Evolutionary conservation across 2,888 invertebrate species (phyloP).

Genomic region (Minunthozetes semirufus): DNA sequence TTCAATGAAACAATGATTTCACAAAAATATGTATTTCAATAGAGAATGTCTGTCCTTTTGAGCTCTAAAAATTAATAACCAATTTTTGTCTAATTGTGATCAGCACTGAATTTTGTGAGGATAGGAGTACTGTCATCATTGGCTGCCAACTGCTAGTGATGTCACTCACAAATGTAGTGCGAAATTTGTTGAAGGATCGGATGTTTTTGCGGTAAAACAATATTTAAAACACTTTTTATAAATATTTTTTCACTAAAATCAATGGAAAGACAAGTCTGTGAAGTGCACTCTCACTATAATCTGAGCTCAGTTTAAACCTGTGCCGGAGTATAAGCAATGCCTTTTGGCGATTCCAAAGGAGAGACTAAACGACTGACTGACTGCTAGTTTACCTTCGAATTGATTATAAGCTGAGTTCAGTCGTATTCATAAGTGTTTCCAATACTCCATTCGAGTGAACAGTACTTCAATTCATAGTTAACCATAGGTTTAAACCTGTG

Average conservation of each 20-base stretch:
- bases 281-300: too few species aligned
- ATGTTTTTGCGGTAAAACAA: too few species aligned
- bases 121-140: too few species aligned
- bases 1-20: not conserved
- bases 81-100: too few species aligned
- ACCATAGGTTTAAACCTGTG: too few species aligned
- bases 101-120: too few species aligned
- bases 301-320: not conserved
- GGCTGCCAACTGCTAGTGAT: too few species aligned
- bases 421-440: not conserved
- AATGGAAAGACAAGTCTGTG: too few species aligned
- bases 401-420: not conserved
- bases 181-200: too few species aligned
- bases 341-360: not conserved
- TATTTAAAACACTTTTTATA: too few species aligned
- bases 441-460: not conserved
- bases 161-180: too few species aligned
- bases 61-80: not conserved
- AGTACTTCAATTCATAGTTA: not conserved
- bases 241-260: too few species aligned
- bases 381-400: conserved; percentile 6
- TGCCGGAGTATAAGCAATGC: not conserved
- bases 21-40: not conserved
- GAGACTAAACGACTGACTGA: not conserved
- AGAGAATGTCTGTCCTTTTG: not conserved